phyloP scores from a whole-genome alignment of 2,113 vertebrate species.

The Otocyon megalotis region DNA sequence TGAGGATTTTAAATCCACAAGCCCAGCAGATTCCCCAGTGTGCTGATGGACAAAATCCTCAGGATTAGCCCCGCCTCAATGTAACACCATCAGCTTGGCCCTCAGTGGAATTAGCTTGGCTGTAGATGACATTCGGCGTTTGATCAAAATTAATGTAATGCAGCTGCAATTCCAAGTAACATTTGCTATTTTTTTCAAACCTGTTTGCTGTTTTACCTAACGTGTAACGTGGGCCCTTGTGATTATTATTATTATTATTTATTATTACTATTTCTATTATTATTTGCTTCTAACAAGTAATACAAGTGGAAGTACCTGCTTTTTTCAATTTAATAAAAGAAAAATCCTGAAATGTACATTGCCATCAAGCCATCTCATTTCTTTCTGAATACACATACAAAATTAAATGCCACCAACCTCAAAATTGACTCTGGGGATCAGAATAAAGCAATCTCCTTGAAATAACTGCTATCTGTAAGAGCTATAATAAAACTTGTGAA shows the following conservation, averaged over 20 bases:
- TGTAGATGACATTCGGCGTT: constrained; percentile 70
- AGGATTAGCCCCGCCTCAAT: not conserved
- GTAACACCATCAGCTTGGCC: constrained; percentile 31
- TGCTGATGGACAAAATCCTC: not conserved
- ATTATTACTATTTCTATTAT: too few relatives aligned
- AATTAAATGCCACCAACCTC: constrained; percentile 64
- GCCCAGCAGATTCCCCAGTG: not conserved
- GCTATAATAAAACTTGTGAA: not conserved
- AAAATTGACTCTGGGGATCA: constrained; percentile 38
- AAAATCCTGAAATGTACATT: constrained; percentile 15
- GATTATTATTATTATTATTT: not conserved
- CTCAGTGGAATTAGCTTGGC: constrained; percentile 67
- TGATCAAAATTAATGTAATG: constrained; percentile 82
- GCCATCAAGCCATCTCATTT: constrained; percentile 59
- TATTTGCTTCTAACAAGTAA: not conserved
- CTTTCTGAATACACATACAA: constrained; percentile 53
- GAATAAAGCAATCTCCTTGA: constrained; percentile 56
- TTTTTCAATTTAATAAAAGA: constrained; percentile 63
- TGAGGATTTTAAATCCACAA: constrained; percentile 51
- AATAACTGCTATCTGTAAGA: constrained; percentile 49
- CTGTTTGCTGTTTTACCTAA: constrained; percentile 74
- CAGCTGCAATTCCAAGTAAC: constrained; percentile 83
- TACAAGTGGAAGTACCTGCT: constrained; percentile 1
- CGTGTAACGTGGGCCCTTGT: constrained; percentile 47
- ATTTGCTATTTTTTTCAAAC: constrained; percentile 72